A percentile compares a stretch with the other conserved stretches of the same genome.
These are phyloP conservation scores for Calvadosia cruxmelitensis DNA, from an alignment of 30 jellyfish, hydroid and myxozoan species.

Conservation along the genomic window DNA sequence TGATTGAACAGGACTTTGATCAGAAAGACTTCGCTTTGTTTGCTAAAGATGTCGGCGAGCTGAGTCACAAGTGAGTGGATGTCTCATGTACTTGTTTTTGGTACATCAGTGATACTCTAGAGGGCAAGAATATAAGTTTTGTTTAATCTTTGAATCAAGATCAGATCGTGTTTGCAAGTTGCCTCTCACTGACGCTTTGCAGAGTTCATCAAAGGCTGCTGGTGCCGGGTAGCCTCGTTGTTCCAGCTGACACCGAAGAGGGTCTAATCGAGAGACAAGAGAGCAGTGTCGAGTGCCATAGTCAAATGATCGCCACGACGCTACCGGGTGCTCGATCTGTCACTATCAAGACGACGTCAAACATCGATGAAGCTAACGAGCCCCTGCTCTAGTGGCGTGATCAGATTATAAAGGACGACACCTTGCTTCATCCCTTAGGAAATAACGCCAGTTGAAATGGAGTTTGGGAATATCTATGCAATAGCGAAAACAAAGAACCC, in stretches of 20 bases:
- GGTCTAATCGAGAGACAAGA: neutral
- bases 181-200: neutral
- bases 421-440: no score
- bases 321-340: neutral
- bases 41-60: slow-evolving; percentile 53
- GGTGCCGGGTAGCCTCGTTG: slow-evolving; percentile 87
- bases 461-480: no score
- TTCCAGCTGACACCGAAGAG: slow-evolving; percentile 14
- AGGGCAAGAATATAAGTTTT: neutral
- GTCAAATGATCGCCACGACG: neutral
- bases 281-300: neutral
- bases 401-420: no score
- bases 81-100: no score
- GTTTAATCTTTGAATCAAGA: neutral
- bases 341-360: neutral
- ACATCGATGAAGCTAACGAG: neutral
- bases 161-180: neutral
- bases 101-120: no score
- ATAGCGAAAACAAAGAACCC: no score
- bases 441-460: no score
- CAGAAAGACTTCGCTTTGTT: slow-evolving; percentile 40
- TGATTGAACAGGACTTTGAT: slow-evolving; percentile 57
- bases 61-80: slow-evolving; percentile 23
- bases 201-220: slow-evolving; percentile 57
- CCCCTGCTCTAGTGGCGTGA: no score